Evolutionary conservation across 2,797 vertebrate genomes (phyloP).

Genomic region (Malacoctenus gilli): DNA sequence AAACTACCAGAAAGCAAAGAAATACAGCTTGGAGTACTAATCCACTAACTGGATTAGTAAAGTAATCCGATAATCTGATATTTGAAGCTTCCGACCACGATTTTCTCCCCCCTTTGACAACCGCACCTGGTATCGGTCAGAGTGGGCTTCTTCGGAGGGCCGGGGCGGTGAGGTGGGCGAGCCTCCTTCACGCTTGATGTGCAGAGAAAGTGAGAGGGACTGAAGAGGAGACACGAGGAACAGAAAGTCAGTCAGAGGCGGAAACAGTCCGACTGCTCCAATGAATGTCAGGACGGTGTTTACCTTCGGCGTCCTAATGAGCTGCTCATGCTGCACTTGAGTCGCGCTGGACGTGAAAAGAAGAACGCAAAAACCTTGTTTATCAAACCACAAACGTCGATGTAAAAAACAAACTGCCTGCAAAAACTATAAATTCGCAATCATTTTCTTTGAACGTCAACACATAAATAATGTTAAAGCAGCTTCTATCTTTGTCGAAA

Average conservation of each 20-base stretch:
- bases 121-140: constrained; percentile 93
- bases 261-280: not conserved
- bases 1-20: no score
- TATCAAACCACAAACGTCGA: no score
- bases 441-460: no score
- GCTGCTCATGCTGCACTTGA: constrained; percentile 58
- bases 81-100: not conserved
- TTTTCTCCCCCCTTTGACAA: not conserved
- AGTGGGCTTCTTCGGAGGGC: constrained; percentile 88
- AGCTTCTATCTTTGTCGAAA: no score
- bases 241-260: constrained; percentile 3
- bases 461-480: no score
- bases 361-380: constrained; percentile 18
- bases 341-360: constrained; percentile 39
- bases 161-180: constrained; percentile 88
- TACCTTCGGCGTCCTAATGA: constrained; percentile 74
- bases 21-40: no score
- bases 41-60: not conserved
- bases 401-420: constrained; percentile 3
- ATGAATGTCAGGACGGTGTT: not conserved
- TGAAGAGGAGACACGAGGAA: constrained; percentile 53
- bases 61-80: not conserved
- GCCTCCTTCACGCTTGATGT: constrained; percentile 94
- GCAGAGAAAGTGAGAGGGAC: constrained; percentile 90
- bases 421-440: no score